These are phyloP conservation scores for Trichoplusia ni DNA, from an alignment of 1,140 invertebrate genomes.

Conservation along the genomic window DNA sequence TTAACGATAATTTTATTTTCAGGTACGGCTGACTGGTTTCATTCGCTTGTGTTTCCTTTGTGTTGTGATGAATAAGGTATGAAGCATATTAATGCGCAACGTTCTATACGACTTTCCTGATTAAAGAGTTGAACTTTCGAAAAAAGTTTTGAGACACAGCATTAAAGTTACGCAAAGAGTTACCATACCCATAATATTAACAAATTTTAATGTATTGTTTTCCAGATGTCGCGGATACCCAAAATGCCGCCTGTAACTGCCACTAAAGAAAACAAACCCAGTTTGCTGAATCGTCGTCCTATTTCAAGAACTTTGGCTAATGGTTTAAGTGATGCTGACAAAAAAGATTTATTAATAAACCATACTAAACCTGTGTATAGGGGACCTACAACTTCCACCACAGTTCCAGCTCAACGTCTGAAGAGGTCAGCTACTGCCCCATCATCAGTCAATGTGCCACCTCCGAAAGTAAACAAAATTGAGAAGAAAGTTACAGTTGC, in stretches of 20 bases:
- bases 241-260: conserved; percentile 55
- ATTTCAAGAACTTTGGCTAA: conserved; percentile 56
- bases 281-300: conserved; percentile 50
- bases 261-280: conserved; percentile 68
- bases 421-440: conserved; percentile 68
- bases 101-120: no score
- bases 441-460: conserved; percentile 42
- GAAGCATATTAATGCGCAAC: no score
- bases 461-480: conserved; percentile 57
- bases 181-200: no score
- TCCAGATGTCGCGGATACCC: conserved; percentile 75
- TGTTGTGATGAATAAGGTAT: conserved; percentile 13
- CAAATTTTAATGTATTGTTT: conserved; percentile 26
- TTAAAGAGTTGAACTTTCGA: no score
- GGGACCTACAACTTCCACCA: conserved; percentile 39
- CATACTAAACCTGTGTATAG: conserved; percentile 63
- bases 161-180: no score
- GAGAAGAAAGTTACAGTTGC: conserved; percentile 64
- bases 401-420: conserved; percentile 56
- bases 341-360: conserved; percentile 64
- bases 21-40: no score
- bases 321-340: conserved; percentile 68
- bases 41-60: no score
- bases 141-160: no score
- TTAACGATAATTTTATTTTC: no score